Base-by-base conservation (phyloP, 1,140 invertebrate species). In the Lepidurus couesii region DNA sequence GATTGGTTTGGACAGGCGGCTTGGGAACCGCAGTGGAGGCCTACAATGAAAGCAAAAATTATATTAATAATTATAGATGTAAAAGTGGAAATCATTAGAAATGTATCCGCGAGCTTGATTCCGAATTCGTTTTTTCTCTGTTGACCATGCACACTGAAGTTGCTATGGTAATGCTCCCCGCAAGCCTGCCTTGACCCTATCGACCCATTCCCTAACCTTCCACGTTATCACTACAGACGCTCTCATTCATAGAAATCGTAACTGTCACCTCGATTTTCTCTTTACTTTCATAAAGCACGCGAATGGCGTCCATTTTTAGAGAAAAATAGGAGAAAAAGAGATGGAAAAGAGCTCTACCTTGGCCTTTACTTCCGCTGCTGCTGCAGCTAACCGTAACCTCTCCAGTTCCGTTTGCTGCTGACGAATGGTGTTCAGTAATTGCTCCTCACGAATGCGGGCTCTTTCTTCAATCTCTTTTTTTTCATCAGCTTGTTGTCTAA, bases 371-470 rank as follows among this genome's bases (percentile, higher is more conserved):
- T 77, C 47, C 6, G 78, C 80, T 34, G 47, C 42, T 8, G 45
- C 8, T 10, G 78, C 78, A 42, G 78, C 80, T 65, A 77, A 75
- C 75, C 80, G 79, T 42, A 84, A 81, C 24, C 79, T 74, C n/a
- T 82, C 74, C 11, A 82, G 76, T 44, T 83, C 81, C n/a, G 73
- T 45, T 79, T 81, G 80, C 74, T 81, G 80, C 75, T 78, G 75
- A 53, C 81, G 44, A 47, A 83, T 81, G 53, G 79, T 80, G 11
- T 75, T 78, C 45, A 82, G 80, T 43, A 84, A 79, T 43, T 84
- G 84, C 34, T 80, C 78, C 79, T 85, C 81, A 74, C 83, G 80
- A 26, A 78, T 76, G 34, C 81, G 80, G 44, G 83, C 83, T 75
- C 83, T 81, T 42, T 81, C 81, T 79, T 83, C 78, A 11, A 83